Evolutionary conservation across 2,888 invertebrate species (phyloP), one percentile per base, ranked within the genome.

Genomic region (Cataglyphis albicans): DNA sequence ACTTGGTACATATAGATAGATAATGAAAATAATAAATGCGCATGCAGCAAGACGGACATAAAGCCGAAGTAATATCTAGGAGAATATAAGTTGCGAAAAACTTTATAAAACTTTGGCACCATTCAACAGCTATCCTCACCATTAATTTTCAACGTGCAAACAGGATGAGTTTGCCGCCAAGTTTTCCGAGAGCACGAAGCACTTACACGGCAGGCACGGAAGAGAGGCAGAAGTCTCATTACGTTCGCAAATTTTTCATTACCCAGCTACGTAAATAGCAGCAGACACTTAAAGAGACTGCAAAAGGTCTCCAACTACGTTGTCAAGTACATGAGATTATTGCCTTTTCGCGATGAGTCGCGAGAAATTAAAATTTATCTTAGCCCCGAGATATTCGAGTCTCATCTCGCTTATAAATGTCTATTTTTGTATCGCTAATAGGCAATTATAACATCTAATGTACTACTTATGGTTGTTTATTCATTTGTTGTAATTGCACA

Each of bases 231-330:
- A 70, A 72, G 44, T 59, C 35, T 76, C 80, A 59, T 80, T 72
- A 78, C n/a, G 57, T 41, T 29, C 70, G 48, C 57, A 57, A 80
- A 72, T 68, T 75, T 64, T 48, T 75, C n/a, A 73, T 73, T 74
- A 74, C 1, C 75, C 18, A 35, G 21, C 15, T 76, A 52, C 52
- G 12, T 52, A 55, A 67, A 64, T 32, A 67, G 38, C 52, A 55
- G 5, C 3, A 3, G 1, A 57, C 35, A 57, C 35, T 72, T 72
- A 9, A 15, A 35, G 70, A n/a, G n/a, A 68, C 29, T 32, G 35
- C 48, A n/a, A 21, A 80, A 80, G 21, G 41, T 70, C 15, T 10
- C 1, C 21, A 12, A 21, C 18, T 48, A 44, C 12, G 12, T 65
- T 25, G 21, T 65, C 29, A 75, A 48, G n/a, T 74, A 75, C 65